Conservation (phyloP, 1,140 invertebrate species). For the Nomia melanderi region DNA sequence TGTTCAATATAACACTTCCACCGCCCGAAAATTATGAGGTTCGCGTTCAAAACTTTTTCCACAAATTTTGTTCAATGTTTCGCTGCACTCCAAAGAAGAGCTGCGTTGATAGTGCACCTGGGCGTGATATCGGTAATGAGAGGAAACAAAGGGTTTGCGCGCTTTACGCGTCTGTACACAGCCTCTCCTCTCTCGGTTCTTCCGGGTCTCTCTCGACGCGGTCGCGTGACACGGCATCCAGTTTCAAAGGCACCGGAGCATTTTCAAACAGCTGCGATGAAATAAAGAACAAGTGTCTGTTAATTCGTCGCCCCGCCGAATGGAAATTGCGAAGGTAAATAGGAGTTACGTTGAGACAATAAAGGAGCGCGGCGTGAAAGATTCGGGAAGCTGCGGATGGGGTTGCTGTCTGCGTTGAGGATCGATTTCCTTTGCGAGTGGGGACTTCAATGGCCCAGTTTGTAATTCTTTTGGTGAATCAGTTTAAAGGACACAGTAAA, state of each 20-base stretch:
- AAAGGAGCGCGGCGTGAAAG: not conserved
- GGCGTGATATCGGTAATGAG: constrained; percentile 2
- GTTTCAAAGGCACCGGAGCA: not conserved
- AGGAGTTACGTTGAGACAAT: not conserved
- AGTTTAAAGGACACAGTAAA: too few species aligned
- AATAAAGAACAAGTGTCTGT: not conserved
- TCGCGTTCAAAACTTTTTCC: too few species aligned
- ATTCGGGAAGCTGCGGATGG: not conserved
- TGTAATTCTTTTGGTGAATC: too few species aligned
- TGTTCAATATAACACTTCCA: too few species aligned
- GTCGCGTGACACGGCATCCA: constrained; percentile 3
- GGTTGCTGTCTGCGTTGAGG: not conserved
- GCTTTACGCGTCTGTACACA: not conserved
- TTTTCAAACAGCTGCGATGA: not conserved
- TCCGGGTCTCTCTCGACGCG: not conserved
- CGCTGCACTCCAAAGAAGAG: too few species aligned
- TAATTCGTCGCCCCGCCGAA: not conserved
- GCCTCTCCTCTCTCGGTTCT: too few species aligned
- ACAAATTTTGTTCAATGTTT: too few species aligned
- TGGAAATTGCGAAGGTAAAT: not conserved
- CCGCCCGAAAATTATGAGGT: too few species aligned
- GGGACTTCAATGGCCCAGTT: too few species aligned
- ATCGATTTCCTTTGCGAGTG: not conserved
- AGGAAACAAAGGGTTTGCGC: too few species aligned
- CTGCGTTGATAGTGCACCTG: too few species aligned